Base-by-base conservation (phyloP, 2,888 invertebrate species). In the Caenorhabditis sinica region DNA sequence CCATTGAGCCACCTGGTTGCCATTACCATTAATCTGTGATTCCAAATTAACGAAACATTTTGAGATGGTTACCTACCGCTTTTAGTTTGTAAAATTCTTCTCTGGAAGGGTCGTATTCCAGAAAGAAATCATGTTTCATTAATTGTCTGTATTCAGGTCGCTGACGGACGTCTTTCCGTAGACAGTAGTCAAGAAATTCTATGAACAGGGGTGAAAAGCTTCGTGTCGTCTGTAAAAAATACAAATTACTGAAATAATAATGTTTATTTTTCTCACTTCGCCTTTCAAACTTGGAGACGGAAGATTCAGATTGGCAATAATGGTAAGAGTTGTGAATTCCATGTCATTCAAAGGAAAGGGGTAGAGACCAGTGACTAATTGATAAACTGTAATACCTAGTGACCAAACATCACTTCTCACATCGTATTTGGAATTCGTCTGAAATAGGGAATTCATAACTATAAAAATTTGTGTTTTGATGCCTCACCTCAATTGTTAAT, bases 321-420 rank as follows among this genome's bases (percentile, higher is more conserved):
- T 81, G 0, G 84, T 77, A 0, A 85, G 40, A 2, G 84, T 85
- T 8, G 76, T 77, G 45, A 85, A 82, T 23, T 85, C 82, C 53
- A 82, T n/a, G 36, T 85, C 75, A 5, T 85, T 60, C 13, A 85
- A 23, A 25, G 85, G 84, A 51, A 85, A 85, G 4, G 85, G 85
- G 30, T 85, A 85, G 2, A 73, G 95, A 65, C 97, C 98, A 17
- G 97, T 97, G 66, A 98, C 99, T 92, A 99, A 94, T 94, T 99
- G 98, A 74, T 99, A 94, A 93, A 94, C 88, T 4, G 91, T 90
- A 23, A 91, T 97, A 89, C 99, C 99, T 89, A 99, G 94, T 89
- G 97, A 97, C 99, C 99, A 99, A 63, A 99, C 98, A 94, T 99
- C 99, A 23, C 98, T 98, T 91, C 98, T 95, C 93, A 98, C 97